phyloP scores from a whole-genome alignment of 2,797 vertebrate genomes.

The Acrossocheilus wenchowensis region DNA sequence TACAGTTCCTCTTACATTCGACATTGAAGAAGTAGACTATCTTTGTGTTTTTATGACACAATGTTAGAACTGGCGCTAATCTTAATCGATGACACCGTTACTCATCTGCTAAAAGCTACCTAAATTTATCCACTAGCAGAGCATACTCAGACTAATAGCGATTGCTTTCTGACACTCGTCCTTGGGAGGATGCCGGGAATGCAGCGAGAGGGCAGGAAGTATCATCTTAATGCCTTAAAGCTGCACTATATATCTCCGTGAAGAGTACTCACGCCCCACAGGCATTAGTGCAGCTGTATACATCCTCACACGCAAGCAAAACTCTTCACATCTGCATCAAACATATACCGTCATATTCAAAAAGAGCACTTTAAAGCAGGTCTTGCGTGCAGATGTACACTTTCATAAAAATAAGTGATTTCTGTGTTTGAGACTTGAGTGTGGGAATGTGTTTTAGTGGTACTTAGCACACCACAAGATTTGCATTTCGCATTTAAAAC shows the following conservation, averaged over 20 bases:
- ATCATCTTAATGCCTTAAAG: slow-evolving; percentile 73
- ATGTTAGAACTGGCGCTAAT: slow-evolving; percentile 79
- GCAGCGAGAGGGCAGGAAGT: slow-evolving; percentile 71
- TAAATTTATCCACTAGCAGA: slow-evolving; percentile 83
- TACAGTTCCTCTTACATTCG: slow-evolving; percentile 83
- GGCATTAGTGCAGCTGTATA: slow-evolving; percentile 37
- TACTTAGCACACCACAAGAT: neutral
- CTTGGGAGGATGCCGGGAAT: slow-evolving; percentile 84
- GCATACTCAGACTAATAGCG: slow-evolving; percentile 86
- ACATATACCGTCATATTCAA: neutral
- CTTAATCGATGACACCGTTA: slow-evolving; percentile 83
- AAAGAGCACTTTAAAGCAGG: neutral
- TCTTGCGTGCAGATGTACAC: neutral
- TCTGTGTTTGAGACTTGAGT: neutral
- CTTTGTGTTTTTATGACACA: slow-evolving; percentile 79
- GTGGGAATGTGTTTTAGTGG: neutral
- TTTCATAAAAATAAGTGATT: neutral
- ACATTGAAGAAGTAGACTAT: slow-evolving; percentile 79
- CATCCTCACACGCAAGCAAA: neutral
- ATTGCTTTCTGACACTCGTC: slow-evolving; percentile 86
- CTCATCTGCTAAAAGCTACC: slow-evolving; percentile 91
- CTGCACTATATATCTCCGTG: slow-evolving; percentile 65
- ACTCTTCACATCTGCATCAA: slow-evolving; percentile 7
- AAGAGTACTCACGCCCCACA: slow-evolving; percentile 59
- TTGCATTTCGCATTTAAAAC: neutral